These are phyloP conservation scores for Pediacus dermestoides DNA, from an alignment of 2,888 invertebrate species.

Conservation along the genomic window DNA sequence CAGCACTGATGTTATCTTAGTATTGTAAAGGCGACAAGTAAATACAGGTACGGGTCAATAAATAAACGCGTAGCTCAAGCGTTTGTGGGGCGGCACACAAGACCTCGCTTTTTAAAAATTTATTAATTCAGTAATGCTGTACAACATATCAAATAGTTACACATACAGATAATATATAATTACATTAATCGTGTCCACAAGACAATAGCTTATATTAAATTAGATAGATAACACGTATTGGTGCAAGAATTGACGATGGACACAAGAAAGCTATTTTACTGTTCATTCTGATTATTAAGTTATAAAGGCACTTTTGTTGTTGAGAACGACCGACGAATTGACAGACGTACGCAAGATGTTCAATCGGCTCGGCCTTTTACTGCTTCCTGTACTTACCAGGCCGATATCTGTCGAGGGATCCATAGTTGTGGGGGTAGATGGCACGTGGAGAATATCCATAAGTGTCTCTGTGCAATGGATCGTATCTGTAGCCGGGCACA, in stretches of 20 bases:
- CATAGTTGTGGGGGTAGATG: slow-evolving; percentile 84
- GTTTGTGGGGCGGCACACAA: slow-evolving; percentile 38
- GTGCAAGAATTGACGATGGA: slow-evolving; percentile 13
- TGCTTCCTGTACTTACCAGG: slow-evolving; percentile 68
- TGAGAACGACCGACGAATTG: slow-evolving; percentile 10
- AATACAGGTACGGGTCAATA: too few species aligned
- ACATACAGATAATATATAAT: not conserved
- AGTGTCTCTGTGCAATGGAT: slow-evolving; percentile 84
- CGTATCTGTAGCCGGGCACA: slow-evolving; percentile 85
- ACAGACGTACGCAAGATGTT: slow-evolving; percentile 18
- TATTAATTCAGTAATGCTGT: slow-evolving; percentile 29
- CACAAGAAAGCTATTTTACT: slow-evolving; percentile 26
- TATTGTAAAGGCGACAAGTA: too few species aligned
- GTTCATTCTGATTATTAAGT: too few species aligned
- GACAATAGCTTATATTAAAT: not conserved
- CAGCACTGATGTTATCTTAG: too few species aligned
- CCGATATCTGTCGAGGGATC: slow-evolving; percentile 72
- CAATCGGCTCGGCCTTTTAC: slow-evolving; percentile 24
- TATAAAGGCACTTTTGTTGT: slow-evolving; percentile 27
- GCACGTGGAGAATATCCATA: slow-evolving; percentile 87
- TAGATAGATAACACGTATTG: not conserved
- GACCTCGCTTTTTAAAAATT: slow-evolving; percentile 29
- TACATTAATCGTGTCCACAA: not conserved
- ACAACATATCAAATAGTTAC: slow-evolving; percentile 22
- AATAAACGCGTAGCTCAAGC: slow-evolving; percentile 38